phyloP scores from a whole-genome alignment of 2,888 invertebrate species.

The Halictus ligatus region DNA sequence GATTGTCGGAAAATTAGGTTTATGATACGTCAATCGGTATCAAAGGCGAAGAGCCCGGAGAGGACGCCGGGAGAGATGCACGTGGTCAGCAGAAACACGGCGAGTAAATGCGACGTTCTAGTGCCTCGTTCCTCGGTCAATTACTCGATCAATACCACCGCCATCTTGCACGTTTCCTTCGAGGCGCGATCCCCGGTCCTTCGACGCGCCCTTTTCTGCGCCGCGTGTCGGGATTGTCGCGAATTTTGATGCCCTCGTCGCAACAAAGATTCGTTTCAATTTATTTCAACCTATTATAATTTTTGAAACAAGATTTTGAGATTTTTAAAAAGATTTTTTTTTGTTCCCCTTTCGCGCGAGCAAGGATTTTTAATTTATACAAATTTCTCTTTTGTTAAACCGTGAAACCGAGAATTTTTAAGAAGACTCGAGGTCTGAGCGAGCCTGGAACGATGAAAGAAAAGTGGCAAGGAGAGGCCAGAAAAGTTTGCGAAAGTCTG shows the following conservation, averaged over 20 bases:
- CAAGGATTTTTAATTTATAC: too few species aligned
- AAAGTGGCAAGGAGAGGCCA: background rate
- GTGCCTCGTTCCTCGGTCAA: background rate
- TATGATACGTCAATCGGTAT: constrained; percentile 8
- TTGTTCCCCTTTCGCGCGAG: too few species aligned
- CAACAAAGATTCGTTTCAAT: background rate
- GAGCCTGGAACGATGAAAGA: background rate
- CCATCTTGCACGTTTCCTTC: background rate
- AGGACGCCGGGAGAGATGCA: background rate
- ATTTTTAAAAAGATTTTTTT: background rate
- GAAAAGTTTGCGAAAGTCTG: background rate
- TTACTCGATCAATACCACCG: background rate
- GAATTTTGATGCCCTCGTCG: background rate
- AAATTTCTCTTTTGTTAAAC: too few species aligned
- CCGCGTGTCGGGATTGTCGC: background rate
- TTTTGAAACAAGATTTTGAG: background rate
- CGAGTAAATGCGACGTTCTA: background rate
- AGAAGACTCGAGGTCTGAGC: background rate
- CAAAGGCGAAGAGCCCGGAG: background rate
- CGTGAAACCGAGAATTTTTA: background rate
- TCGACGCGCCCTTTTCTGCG: background rate
- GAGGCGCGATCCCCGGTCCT: background rate
- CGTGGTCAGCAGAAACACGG: constrained; percentile 14
- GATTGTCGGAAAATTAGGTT: constrained; percentile 1
- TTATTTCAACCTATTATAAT: background rate